phyloP scores from a whole-genome alignment of 2,113 vertebrate species.

The Rana temporaria region DNA sequence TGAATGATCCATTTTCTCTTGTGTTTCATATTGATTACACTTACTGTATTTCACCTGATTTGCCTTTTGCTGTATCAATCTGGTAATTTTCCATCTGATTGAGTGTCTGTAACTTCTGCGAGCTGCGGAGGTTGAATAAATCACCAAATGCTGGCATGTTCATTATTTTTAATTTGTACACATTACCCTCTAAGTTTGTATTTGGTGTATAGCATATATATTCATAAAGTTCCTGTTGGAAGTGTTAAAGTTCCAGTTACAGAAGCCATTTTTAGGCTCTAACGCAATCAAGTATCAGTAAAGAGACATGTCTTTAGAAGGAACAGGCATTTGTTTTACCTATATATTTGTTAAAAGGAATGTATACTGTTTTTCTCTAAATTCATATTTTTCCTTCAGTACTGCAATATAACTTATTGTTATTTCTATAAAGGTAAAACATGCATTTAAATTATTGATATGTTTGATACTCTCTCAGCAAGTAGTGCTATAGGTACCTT shows the following conservation, averaged over 20 bases:
- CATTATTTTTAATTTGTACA: slow-evolving; percentile 41
- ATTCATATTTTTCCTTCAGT: too few relatives aligned
- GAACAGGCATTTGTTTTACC: too few relatives aligned
- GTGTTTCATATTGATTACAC: slow-evolving; percentile 39
- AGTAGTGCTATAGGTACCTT: too few relatives aligned
- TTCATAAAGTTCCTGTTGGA: not conserved
- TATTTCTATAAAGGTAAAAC: too few relatives aligned
- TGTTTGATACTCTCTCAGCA: too few relatives aligned
- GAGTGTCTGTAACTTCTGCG: slow-evolving; percentile 36
- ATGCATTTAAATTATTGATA: too few relatives aligned
- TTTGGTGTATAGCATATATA: not conserved
- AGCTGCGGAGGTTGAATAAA: slow-evolving; percentile 17
- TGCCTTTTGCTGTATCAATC: slow-evolving; percentile 13
- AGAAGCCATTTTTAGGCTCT: not conserved
- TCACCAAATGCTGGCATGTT: slow-evolving; percentile 28
- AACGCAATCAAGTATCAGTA: not conserved
- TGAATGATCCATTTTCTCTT: slow-evolving; percentile 33
- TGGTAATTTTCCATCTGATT: slow-evolving; percentile 31
- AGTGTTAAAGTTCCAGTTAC: not conserved
- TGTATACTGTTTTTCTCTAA: too few relatives aligned
- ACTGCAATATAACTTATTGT: too few relatives aligned
- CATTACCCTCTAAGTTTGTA: slow-evolving; percentile 18
- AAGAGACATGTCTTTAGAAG: too few relatives aligned
- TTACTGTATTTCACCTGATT: slow-evolving; percentile 17
- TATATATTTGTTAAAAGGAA: too few relatives aligned